Conservation (phyloP, 1,140 invertebrate species). For the Drosophila lacteicornis region DNA sequence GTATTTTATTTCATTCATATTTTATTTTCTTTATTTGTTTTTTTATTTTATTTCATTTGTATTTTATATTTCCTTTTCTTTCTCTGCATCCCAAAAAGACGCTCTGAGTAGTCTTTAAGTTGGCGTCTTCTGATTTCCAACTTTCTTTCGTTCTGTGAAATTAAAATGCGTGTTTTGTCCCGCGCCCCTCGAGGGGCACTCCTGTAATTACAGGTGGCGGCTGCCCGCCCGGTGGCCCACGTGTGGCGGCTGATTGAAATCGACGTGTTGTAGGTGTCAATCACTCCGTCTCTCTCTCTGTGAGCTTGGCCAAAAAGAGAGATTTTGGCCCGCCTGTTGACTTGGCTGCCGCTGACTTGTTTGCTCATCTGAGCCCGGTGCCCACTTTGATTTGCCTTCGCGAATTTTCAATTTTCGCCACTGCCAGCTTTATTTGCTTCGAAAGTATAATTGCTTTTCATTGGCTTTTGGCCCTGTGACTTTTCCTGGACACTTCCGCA, state of each 20-base stretch:
- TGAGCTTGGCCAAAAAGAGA: constrained; percentile 1
- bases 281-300: constrained; percentile 16
- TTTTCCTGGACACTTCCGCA: constrained; percentile 55
- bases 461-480: constrained; percentile 7
- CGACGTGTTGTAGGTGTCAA: constrained; percentile 55
- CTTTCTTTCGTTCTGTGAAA: constrained; percentile 50
- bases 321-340: constrained; percentile 45
- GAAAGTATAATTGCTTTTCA: constrained; percentile 62
- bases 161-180: constrained; percentile 56
- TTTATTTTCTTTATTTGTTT: neutral
- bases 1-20: neutral
- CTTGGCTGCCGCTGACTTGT: constrained; percentile 57
- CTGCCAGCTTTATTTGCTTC: constrained; percentile 58
- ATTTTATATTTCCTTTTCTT: no score
- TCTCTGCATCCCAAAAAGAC: constrained; percentile 1
- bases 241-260: constrained; percentile 53
- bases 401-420: constrained; percentile 54
- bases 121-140: constrained; percentile 63
- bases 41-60: no score
- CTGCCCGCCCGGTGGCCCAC: constrained; percentile 27
- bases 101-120: constrained; percentile 25
- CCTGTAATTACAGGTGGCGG: constrained; percentile 59
- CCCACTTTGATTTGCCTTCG: constrained; percentile 63
- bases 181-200: constrained; percentile 31
- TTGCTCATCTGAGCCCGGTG: constrained; percentile 53